Evolutionary conservation across 2,888 invertebrate species (phyloP).

Genomic region (Drosophila algonquin): DNA sequence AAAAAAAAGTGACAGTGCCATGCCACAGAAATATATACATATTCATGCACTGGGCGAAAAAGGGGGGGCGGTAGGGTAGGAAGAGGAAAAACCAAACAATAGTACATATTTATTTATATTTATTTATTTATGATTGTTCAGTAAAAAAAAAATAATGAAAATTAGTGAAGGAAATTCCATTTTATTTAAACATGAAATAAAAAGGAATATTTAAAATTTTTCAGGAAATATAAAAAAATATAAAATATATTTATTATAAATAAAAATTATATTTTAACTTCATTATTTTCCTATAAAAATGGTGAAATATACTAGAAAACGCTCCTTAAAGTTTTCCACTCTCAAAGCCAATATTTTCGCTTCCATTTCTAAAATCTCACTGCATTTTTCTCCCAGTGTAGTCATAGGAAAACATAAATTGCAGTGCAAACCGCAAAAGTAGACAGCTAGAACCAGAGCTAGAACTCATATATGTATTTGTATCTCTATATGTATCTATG

Average conservation of each 20-base stretch:
- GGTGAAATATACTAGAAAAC: too few species aligned
- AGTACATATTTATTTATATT: too few species aligned
- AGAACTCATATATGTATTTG: slow-evolving; percentile 37
- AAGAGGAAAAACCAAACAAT: too few species aligned
- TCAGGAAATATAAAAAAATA: too few species aligned
- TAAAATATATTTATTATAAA: too few species aligned
- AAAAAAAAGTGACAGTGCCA: slow-evolving; percentile 3
- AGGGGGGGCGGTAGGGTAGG: too few species aligned
- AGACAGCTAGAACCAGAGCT: slow-evolving; percentile 48
- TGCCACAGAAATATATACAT: background rate
- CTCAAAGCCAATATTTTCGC: background rate
- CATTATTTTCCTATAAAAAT: too few species aligned
- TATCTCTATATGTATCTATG: slow-evolving; percentile 8
- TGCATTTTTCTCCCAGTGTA: slow-evolving; percentile 59
- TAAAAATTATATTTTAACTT: too few species aligned
- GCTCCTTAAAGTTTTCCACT: too few species aligned
- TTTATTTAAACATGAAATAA: background rate
- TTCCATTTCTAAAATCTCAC: background rate
- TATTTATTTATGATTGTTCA: too few species aligned
- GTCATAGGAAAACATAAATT: slow-evolving; percentile 82
- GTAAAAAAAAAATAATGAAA: too few species aligned
- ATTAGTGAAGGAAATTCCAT: background rate
- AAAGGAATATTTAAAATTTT: background rate
- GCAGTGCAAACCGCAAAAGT: slow-evolving; percentile 74
- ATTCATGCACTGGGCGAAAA: background rate